A percentile compares a stretch with the other conserved stretches of the same genome.
phyloP scores from a whole-genome alignment of 1,140 invertebrate genomes.

The Magallana ariakensis region DNA sequence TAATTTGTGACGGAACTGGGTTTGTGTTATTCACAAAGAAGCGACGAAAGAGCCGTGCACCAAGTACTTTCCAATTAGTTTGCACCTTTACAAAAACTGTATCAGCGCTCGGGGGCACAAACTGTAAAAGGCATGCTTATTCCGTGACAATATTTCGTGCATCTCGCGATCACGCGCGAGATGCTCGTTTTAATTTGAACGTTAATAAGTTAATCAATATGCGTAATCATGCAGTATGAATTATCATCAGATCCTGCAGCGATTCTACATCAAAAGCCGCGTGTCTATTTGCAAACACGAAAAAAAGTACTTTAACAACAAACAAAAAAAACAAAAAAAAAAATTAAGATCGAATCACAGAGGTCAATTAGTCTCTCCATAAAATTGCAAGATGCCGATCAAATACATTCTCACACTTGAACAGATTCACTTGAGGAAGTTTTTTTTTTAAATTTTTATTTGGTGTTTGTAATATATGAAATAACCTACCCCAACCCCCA shows the following conservation, averaged over 20 bases:
- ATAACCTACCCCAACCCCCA: too few species aligned
- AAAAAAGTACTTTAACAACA: neutral
- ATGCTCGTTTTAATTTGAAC: neutral
- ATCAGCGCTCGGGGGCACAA: neutral
- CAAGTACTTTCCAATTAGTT: slow-evolving; percentile 6
- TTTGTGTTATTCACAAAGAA: neutral
- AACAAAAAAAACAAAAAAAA: too few species aligned
- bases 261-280: neutral
- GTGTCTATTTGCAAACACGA: neutral
- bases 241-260: neutral
- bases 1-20: neutral
- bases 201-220: slow-evolving; percentile 29
- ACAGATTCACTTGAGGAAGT: too few species aligned
- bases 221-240: slow-evolving; percentile 16
- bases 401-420: too few species aligned
- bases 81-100: slow-evolving; percentile 18
- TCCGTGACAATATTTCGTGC: neutral
- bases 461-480: too few species aligned
- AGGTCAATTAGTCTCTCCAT: neutral
- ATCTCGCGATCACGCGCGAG: slow-evolving; percentile 12
- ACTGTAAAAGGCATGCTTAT: neutral
- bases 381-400: neutral
- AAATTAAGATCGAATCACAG: neutral
- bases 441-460: too few species aligned
- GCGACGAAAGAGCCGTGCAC: neutral